These are phyloP conservation scores for Semaprochilodus insignis DNA, from an alignment of 2,797 vertebrate genomes.

Conservation along the genomic window DNA sequence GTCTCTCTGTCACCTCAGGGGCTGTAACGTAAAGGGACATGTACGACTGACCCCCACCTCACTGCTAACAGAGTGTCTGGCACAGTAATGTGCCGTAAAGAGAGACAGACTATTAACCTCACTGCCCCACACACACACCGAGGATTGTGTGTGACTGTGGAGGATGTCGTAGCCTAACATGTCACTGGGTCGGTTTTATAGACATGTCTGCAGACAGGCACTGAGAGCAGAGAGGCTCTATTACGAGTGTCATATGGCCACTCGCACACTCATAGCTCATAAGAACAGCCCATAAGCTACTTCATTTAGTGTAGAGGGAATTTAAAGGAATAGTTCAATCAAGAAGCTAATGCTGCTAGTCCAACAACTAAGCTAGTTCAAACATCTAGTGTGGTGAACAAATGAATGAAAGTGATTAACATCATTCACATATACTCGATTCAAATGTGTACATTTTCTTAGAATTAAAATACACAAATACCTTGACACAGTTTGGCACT, in stretches of 20 bases:
- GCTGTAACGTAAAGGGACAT: constrained; percentile 78
- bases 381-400: neutral
- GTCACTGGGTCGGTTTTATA: constrained; percentile 64
- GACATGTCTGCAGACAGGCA: constrained; percentile 54
- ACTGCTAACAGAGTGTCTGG: constrained; percentile 80
- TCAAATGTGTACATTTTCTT: neutral
- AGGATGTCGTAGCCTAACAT: constrained; percentile 64
- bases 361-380: neutral
- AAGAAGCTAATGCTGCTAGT: neutral
- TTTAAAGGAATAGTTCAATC: neutral
- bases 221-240: constrained; percentile 43
- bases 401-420: neutral
- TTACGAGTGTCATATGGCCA: constrained; percentile 66
- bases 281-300: constrained; percentile 10
- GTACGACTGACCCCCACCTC: constrained; percentile 74
- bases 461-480: no score
- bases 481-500: no score
- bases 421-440: neutral
- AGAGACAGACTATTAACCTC: constrained; percentile 81
- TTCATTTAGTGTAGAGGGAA: constrained; percentile 3
- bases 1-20: constrained; percentile 71
- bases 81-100: constrained; percentile 74
- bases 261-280: constrained; percentile 42
- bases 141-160: constrained; percentile 40
- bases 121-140: constrained; percentile 55